Base-by-base conservation (phyloP, 2,888 invertebrate genomes). In the Hetaerina titia region DNA sequence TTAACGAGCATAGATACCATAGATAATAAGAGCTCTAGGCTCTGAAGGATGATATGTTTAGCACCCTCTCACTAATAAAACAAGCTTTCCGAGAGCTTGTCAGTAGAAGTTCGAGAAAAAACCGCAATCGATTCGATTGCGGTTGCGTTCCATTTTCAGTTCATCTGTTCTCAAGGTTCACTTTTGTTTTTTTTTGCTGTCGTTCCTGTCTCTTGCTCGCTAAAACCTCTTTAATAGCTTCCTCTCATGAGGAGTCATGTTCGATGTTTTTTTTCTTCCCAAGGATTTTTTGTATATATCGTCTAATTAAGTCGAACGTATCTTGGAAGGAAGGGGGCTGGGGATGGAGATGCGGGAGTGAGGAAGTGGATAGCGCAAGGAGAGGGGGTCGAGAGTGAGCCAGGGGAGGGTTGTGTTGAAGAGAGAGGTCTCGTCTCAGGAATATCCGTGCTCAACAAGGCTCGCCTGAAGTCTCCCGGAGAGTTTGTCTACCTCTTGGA, bases 241-340 rank as follows among this genome's bases (percentile, higher is more conserved):
- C 56, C 57, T 69, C 69, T 92, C 92, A 56, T 45, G 64, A 63
- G 90, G 45, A 90, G 63, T 45, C 45, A 31, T 45, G 90, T 64
- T 64, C 45, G 7, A 11, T 31, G 0, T 90, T 45, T 92, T 92
- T 92, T 92, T 63, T 60, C 60, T 60, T 90, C 25, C 31, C 17
- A 69, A 31, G 25, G 31, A 31, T 81, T 81, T 81, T 69, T 69
- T 92, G 69, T 74, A 74, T 69, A 92, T 92, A 92, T 92, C 92
- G 69, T 69, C 69, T 92, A 92, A 92, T 92, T 92, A 92, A 92
- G 92, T 92, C 92, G n/a, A 69, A 56, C 45, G 64, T 90, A 90
- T 22, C 90, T 64, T 31, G 25, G 25, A 15, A 9, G 57, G 60
- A 25, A 15, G 15, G 88, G 88, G 88, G 56, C 0, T 17, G n/a